Percentiles rank a stretch among this genome's conserved stretches.
Evolutionary conservation across 2,113 vertebrate species (phyloP).

Genomic region (Mastomys coucha): DNA sequence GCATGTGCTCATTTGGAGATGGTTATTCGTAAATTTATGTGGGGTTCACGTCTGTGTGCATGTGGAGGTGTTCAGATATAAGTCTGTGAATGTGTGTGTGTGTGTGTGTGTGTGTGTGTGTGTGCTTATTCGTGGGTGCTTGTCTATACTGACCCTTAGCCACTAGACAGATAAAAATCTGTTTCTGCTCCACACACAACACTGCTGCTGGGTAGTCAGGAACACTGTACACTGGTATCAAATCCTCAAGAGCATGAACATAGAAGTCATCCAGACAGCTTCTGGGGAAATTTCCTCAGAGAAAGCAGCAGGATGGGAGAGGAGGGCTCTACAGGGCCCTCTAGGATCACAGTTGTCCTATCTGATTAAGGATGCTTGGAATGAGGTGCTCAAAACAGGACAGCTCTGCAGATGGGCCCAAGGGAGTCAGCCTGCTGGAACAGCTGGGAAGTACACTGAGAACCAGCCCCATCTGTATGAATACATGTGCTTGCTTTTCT

Average conservation of each 20-base stretch:
- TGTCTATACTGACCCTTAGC: background rate
- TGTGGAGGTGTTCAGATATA: background rate
- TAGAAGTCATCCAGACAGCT: background rate
- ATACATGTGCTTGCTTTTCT: accelerated
- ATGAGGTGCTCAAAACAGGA: background rate
- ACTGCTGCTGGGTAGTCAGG: background rate
- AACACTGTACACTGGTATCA: accelerated
- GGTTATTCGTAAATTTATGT: background rate
- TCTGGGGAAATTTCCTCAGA: background rate
- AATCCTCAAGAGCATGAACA: too few species aligned
- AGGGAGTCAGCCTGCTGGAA: background rate
- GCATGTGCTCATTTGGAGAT: background rate
- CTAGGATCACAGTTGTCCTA: background rate
- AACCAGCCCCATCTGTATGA: accelerated
- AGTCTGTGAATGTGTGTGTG: background rate
- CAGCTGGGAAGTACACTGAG: background rate
- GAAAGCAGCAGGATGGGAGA: background rate
- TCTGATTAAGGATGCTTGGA: background rate
- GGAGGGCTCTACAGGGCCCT: background rate
- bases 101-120: background rate
- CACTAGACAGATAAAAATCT: background rate
- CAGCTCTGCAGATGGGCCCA: background rate
- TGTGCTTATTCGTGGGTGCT: too few species aligned
- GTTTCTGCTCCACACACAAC: background rate
- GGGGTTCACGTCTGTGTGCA: too few species aligned